Evolutionary conservation across 2,113 vertebrate species (phyloP).

Genomic region (Sakesphorus luctuosus): DNA sequence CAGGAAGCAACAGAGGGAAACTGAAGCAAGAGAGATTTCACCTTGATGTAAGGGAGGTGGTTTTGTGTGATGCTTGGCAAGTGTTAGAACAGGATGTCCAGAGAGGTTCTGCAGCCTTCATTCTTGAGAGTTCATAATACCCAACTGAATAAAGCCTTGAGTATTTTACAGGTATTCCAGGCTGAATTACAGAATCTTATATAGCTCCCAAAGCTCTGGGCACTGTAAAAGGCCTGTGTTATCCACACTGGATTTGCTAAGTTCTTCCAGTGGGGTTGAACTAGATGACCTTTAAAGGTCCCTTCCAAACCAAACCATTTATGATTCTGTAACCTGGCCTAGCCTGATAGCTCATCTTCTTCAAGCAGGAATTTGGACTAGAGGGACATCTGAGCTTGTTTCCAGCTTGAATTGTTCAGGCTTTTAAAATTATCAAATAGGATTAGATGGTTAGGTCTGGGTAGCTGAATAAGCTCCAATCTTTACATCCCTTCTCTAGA

Average conservation of each 20-base stretch:
- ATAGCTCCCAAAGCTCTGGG: neutral
- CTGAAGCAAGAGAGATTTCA: neutral
- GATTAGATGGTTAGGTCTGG: neutral
- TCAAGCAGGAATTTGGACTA: neutral
- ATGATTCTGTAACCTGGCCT: neutral
- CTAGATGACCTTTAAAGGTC: neutral
- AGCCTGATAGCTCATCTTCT: neutral
- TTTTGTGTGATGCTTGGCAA: neutral
- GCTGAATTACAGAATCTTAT: neutral
- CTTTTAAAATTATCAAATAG: neutral
- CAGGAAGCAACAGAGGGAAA: neutral
- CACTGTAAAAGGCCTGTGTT: neutral
- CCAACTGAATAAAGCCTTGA: neutral
- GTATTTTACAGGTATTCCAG: neutral
- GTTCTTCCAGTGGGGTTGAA: neutral
- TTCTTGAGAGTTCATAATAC: neutral
- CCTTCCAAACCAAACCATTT: neutral
- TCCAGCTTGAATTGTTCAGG: neutral
- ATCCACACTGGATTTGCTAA: neutral
- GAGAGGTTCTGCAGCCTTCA: neutral
- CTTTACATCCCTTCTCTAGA: neutral
- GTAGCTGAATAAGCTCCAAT: neutral
- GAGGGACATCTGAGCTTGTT: neutral
- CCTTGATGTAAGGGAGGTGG: rapidly evolving
- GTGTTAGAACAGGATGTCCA: neutral